A percentile compares a stretch with the other conserved stretches of the same genome.
Conservation (phyloP, 2,888 invertebrate genomes). For the Cheiracanthium punctorium region DNA sequence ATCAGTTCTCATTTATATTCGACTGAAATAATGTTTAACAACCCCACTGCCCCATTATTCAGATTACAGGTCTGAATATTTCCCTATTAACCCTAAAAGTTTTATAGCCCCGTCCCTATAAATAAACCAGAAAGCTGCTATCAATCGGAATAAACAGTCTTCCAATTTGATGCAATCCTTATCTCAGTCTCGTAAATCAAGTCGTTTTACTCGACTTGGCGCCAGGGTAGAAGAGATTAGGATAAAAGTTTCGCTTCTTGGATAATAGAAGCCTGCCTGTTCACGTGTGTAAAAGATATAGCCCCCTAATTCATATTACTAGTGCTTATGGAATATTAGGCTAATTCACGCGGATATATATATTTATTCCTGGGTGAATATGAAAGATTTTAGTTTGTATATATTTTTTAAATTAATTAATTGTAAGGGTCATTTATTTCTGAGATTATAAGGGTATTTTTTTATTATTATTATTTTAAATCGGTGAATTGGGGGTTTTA, state of each 20-base stretch:
- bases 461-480: too few species aligned
- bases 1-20: too few species aligned
- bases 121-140: not conserved
- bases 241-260: not conserved
- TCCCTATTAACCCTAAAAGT: not conserved
- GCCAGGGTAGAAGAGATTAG: not conserved
- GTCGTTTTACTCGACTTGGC: not conserved
- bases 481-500: too few species aligned
- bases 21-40: too few species aligned
- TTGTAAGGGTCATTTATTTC: too few species aligned
- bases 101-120: not conserved
- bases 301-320: not conserved
- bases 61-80: not conserved
- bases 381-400: too few species aligned
- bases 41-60: too few species aligned
- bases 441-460: too few species aligned
- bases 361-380: too few species aligned
- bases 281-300: not conserved
- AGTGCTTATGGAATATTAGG: too few species aligned
- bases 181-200: not conserved
- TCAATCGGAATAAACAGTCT: constrained; percentile 5
- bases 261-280: not conserved
- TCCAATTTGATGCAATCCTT: constrained; percentile 1
- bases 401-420: too few species aligned
- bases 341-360: too few species aligned